A percentile compares a stretch with the other conserved stretches of the same genome.
These are phyloP conservation scores for Sinocyclocheilus maitianheensis DNA, from an alignment of 2,113 vertebrate genomes.

Conservation along the genomic window DNA sequence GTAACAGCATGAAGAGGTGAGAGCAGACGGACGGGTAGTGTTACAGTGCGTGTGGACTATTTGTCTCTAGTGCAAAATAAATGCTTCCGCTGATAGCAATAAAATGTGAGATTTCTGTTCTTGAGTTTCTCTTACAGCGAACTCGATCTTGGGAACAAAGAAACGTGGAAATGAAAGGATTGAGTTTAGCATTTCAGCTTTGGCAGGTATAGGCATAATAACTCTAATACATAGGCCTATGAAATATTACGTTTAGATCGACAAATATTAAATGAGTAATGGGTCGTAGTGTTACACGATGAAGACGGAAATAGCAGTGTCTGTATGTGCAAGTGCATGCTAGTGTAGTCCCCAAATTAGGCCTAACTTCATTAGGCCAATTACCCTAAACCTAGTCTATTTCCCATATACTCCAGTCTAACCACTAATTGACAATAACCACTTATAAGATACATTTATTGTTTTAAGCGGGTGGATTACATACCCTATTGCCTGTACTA, in stretches of 20 bases:
- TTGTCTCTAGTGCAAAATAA: conserved; percentile 79
- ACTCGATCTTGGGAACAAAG: conserved; percentile 71
- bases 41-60: conserved; percentile 56
- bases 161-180: conserved; percentile 70
- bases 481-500: neutral
- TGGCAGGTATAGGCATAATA: neutral
- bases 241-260: neutral
- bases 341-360: neutral
- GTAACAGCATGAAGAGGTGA: neutral
- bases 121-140: conserved; percentile 73
- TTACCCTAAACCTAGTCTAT: neutral
- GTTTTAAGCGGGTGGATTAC: neutral
- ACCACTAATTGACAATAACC: neutral
- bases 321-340: neutral
- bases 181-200: conserved; percentile 64
- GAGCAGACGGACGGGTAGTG: conserved; percentile 43
- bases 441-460: neutral
- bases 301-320: neutral
- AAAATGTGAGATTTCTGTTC: conserved; percentile 76
- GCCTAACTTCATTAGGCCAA: conserved; percentile 40
- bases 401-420: neutral
- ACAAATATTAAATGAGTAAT: neutral
- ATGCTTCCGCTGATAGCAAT: conserved; percentile 77
- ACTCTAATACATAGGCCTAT: neutral
- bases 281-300: neutral